Conservation (phyloP, 2,888 invertebrate species). For the Parasteatoda lunata region DNA sequence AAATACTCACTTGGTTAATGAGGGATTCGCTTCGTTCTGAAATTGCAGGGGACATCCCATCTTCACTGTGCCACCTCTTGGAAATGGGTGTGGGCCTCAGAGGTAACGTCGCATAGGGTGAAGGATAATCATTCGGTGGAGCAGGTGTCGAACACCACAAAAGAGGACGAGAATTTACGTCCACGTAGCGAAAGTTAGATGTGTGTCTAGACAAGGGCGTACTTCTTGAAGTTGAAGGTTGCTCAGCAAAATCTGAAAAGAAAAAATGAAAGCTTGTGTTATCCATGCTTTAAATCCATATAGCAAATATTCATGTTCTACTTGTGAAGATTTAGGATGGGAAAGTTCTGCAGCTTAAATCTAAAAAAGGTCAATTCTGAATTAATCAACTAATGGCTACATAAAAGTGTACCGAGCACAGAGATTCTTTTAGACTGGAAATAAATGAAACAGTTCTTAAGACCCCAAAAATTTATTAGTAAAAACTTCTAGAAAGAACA, state of each 20-base stretch:
- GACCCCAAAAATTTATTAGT: no score
- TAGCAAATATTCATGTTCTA: no score
- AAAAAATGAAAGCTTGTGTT: neutral
- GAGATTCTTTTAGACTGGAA: no score
- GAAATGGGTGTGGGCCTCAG: constrained; percentile 39
- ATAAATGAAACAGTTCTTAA: no score
- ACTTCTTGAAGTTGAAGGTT: constrained; percentile 43
- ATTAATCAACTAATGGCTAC: neutral
- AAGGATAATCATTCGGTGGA: constrained; percentile 60
- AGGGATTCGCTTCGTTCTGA: constrained; percentile 61
- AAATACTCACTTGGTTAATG: constrained; percentile 31
- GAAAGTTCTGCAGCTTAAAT: no score
- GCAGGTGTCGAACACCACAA: constrained; percentile 64
- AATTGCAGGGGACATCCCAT: constrained; percentile 39
- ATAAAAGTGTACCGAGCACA: neutral
- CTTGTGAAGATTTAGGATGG: no score
- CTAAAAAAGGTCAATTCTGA: no score
- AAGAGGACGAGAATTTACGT: constrained; percentile 52
- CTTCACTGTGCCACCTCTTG: constrained; percentile 62
- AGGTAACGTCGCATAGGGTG: constrained; percentile 56
- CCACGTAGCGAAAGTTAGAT: constrained; percentile 54
- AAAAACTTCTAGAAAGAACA: no score
- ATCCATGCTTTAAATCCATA: no score
- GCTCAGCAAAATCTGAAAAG: constrained; percentile 44
- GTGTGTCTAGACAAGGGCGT: constrained; percentile 51